Percentiles rank a stretch among this genome's conserved stretches.
phyloP scores from a whole-genome alignment of 1,140 invertebrate species.

The Orius insidiosus region DNA sequence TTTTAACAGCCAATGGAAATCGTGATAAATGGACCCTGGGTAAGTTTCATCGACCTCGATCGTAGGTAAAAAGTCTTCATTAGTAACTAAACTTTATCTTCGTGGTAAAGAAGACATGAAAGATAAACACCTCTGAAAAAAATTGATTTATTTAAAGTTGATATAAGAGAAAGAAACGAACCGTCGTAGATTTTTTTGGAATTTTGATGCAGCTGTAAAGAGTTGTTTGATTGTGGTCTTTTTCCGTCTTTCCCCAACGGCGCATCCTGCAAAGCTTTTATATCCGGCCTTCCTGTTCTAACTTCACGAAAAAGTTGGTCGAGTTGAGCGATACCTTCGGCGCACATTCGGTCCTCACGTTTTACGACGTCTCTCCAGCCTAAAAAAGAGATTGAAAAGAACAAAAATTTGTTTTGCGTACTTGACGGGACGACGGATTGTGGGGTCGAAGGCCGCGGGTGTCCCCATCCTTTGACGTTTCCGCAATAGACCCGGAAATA shows the following conservation, averaged over 20 bases:
- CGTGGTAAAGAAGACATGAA: slow-evolving; percentile 79
- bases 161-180: slow-evolving; percentile 23
- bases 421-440: slow-evolving; percentile 74
- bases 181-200: slow-evolving; percentile 81
- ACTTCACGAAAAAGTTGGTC: slow-evolving; percentile 59
- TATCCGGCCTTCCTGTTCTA: slow-evolving; percentile 39
- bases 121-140: slow-evolving; percentile 72
- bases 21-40: slow-evolving; percentile 72
- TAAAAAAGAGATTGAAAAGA: slow-evolving; percentile 22
- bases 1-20: slow-evolving; percentile 97
- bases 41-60: slow-evolving; percentile 94
- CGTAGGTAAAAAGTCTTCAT: slow-evolving; percentile 89
- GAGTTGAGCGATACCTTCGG: slow-evolving; percentile 48
- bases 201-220: slow-evolving; percentile 85
- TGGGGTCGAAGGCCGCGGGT: slow-evolving; percentile 54
- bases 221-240: slow-evolving; percentile 86
- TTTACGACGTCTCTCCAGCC: slow-evolving; percentile 66
- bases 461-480: slow-evolving; percentile 81
- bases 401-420: slow-evolving; percentile 33
- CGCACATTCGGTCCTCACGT: slow-evolving; percentile 39
- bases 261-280: slow-evolving; percentile 18
- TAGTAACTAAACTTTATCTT: slow-evolving; percentile 90
- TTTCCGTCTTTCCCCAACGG: slow-evolving; percentile 42
- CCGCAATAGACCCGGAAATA: slow-evolving; percentile 71
- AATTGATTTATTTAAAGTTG: slow-evolving; percentile 6